Percentiles rank a stretch among this genome's conserved stretches.
phyloP scores from a whole-genome alignment of 2,888 invertebrate species.

The Biston betularia region DNA sequence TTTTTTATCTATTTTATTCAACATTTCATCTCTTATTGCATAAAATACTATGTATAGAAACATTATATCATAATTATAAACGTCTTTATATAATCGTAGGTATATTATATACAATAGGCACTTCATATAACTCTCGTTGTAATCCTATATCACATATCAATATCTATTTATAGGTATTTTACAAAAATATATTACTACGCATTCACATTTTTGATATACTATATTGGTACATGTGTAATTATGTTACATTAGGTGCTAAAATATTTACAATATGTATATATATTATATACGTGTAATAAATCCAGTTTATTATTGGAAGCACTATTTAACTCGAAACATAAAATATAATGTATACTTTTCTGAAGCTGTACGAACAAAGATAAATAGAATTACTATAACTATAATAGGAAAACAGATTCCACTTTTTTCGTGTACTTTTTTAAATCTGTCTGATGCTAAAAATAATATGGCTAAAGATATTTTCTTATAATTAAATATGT shows the following conservation, averaged over 20 bases:
- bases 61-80: constrained; percentile 53
- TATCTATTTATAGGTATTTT: constrained; percentile 48
- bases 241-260: constrained; percentile 15
- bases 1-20: constrained; percentile 69
- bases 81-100: constrained; percentile 51
- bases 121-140: constrained; percentile 68
- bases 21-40: constrained; percentile 66
- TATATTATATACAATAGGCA: constrained; percentile 74
- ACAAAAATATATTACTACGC: constrained; percentile 48
- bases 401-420: neutral
- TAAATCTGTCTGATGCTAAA: neutral
- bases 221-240: constrained; percentile 21
- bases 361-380: neutral
- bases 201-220: constrained; percentile 46
- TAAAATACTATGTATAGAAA: constrained; percentile 60
- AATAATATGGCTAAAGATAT: constrained; percentile 38
- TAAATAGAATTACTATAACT: neutral
- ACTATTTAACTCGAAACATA: constrained; percentile 36
- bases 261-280: constrained; percentile 30
- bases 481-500: constrained; percentile 60
- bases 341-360: neutral
- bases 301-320: constrained; percentile 54
- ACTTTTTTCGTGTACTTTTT: neutral
- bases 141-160: constrained; percentile 81
- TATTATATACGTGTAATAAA: constrained; percentile 11